These are phyloP conservation scores for Plumapathes pennacea DNA, from an alignment of 92 coral and sea anemone genomes.

Conservation along the genomic window DNA sequence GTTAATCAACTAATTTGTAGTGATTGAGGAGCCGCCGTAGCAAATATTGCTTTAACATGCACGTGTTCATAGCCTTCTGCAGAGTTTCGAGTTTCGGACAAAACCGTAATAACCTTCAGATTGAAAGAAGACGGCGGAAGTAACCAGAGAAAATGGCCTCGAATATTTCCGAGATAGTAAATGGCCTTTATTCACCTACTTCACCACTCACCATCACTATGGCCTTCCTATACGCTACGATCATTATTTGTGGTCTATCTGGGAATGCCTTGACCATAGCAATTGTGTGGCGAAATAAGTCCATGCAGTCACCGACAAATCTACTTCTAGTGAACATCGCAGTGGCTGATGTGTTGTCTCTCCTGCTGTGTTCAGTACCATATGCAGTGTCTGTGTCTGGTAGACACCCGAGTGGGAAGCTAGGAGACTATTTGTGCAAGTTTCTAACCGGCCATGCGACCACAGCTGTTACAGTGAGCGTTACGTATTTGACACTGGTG, in stretches of 20 bases:
- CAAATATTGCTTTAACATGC: too few species aligned
- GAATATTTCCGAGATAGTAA: background rate
- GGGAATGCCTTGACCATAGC: conserved; percentile 16
- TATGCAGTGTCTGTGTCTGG: conserved; percentile 5
- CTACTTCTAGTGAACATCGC: conserved; percentile 18
- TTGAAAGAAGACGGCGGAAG: too few species aligned
- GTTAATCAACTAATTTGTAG: too few species aligned
- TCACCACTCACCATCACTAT: conserved; percentile 8
- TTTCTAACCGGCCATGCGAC: conserved; percentile 26
- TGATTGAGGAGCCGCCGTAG: too few species aligned
- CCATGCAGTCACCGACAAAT: conserved; percentile 21
- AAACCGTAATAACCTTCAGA: too few species aligned
- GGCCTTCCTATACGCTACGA: conserved; percentile 9
- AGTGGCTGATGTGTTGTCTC: conserved; percentile 13
- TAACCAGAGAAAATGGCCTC: too few species aligned
- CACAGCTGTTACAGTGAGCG: conserved; percentile 19
- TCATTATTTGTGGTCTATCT: conserved; percentile 1
- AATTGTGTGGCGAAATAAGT: conserved; percentile 14
- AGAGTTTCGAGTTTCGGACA: too few species aligned
- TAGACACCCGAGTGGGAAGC: background rate
- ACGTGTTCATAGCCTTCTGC: too few species aligned
- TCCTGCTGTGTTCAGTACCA: conserved; percentile 29
- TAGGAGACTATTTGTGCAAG: conserved; percentile 20
- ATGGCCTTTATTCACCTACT: conserved; percentile 3
- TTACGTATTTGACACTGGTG: conserved; percentile 21